Evolutionary conservation across 2,888 invertebrate genomes (phyloP).

Genomic region (Drosophila nr. perissopoda): DNA sequence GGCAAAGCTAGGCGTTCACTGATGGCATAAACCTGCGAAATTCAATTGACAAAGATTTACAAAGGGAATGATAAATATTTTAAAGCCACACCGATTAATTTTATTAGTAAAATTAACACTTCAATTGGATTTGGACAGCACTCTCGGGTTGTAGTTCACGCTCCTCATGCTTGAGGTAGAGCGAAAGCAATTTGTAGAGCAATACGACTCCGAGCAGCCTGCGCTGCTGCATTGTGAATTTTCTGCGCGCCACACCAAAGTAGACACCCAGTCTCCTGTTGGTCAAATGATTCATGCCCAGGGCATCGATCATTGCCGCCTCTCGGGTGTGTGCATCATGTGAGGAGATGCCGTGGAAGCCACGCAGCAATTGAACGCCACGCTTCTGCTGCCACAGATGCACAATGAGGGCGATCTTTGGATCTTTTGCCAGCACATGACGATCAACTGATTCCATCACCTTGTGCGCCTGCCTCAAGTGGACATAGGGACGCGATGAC

Average conservation of each 20-base stretch:
- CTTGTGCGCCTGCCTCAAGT: constrained; percentile 55
- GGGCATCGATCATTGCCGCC: constrained; percentile 96
- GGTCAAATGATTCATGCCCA: constrained; percentile 90
- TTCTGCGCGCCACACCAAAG: constrained; percentile 87
- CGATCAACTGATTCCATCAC: constrained; percentile 27
- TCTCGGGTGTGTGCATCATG: constrained; percentile 97
- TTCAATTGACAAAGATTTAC: constrained; percentile 9
- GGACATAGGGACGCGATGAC: constrained; percentile 93
- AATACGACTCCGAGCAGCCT: constrained; percentile 56
- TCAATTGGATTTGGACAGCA: background rate
- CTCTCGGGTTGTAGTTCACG: constrained; percentile 40
- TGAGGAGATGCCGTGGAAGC: constrained; percentile 94
- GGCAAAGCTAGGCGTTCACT: constrained; percentile 94
- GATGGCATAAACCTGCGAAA: constrained; percentile 93
- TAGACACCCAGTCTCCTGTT: constrained; percentile 92
- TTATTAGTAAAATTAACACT: background rate
- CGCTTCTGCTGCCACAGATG: constrained; percentile 92
- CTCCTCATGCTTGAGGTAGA: constrained; percentile 47
- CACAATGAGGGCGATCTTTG: constrained; percentile 91
- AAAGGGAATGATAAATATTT: background rate
- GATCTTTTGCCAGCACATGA: constrained; percentile 58
- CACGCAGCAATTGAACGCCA: constrained; percentile 94
- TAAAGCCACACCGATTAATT: background rate
- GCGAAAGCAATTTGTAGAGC: constrained; percentile 43
- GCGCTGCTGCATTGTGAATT: constrained; percentile 43